A percentile compares a stretch with the other conserved stretches of the same genome.
Evolutionary conservation across 2,113 vertebrate species (phyloP).

Genomic region (Marcusenius ussheri): DNA sequence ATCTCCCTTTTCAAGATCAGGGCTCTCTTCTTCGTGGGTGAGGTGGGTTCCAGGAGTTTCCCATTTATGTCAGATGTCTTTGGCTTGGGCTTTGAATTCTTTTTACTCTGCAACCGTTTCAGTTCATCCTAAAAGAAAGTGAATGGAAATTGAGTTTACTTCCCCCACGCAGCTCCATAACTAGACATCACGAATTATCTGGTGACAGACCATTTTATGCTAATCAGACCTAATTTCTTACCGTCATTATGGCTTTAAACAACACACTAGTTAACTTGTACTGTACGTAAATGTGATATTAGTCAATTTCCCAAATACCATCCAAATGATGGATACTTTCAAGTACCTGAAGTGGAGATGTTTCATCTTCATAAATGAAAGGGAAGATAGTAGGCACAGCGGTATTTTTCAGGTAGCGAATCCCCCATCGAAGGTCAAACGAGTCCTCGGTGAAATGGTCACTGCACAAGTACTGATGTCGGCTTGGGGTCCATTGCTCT

Average conservation of each 20-base stretch:
- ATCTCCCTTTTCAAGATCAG: constrained; percentile 51
- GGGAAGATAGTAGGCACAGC: constrained; percentile 76
- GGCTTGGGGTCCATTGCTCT: constrained; percentile 70
- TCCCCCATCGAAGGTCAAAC: constrained; percentile 78
- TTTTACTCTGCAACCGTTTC: constrained; percentile 22
- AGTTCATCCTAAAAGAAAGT: constrained; percentile 39
- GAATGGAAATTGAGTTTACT: neutral
- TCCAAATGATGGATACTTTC: neutral
- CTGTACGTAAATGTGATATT: neutral
- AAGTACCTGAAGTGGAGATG: constrained; percentile 1
- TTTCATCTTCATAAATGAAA: constrained; percentile 52
- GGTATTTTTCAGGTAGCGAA: constrained; percentile 75
- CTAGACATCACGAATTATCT: neutral
- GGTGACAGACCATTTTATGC: neutral
- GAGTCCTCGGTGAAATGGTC: constrained; percentile 79
- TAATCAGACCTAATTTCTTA: neutral
- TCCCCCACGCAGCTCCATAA: neutral
- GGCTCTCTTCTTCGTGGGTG: constrained; percentile 33
- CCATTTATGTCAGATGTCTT: constrained; percentile 12
- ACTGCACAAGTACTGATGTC: constrained; percentile 79
- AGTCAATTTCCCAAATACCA: neutral
- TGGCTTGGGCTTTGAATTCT: constrained; percentile 26
- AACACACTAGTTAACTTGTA: neutral
- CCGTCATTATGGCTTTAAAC: neutral
- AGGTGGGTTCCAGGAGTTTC: constrained; percentile 22